Percentiles rank a stretch among this genome's conserved stretches.
Conservation (phyloP, 2,888 invertebrate species). For the Hymenopus coronatus region DNA sequence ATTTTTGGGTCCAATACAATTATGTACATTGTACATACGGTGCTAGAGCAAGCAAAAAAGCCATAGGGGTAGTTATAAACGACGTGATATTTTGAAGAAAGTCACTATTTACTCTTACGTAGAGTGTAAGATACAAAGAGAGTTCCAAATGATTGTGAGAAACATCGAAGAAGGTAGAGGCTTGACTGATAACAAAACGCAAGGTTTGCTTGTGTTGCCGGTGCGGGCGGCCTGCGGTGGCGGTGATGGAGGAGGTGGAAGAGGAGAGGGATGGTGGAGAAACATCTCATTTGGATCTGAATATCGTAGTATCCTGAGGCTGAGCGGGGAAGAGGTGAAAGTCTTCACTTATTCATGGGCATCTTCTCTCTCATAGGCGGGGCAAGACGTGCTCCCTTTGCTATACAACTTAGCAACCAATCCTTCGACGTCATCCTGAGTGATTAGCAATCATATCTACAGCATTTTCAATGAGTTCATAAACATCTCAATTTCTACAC, state of each 20-base stretch:
- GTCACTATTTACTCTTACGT: too few relatives aligned
- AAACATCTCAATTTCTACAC: too few relatives aligned
- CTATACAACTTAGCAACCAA: conserved; percentile 11
- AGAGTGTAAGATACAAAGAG: background rate
- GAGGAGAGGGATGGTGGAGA: background rate
- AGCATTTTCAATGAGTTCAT: too few relatives aligned
- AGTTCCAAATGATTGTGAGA: background rate
- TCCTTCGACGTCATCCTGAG: background rate
- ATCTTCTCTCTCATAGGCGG: conserved; percentile 11
- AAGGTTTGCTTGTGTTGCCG: background rate
- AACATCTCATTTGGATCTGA: conserved; percentile 27
- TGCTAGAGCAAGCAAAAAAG: too few relatives aligned
- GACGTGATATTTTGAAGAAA: too few relatives aligned
- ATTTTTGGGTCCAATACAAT: too few relatives aligned
- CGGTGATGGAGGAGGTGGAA: background rate
- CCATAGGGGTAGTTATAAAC: too few relatives aligned
- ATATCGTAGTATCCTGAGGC: conserved; percentile 12
- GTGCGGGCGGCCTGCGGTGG: background rate
- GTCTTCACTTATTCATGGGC: conserved; percentile 28
- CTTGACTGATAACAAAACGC: background rate
- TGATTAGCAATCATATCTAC: background rate
- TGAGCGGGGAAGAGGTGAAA: conserved; percentile 9
- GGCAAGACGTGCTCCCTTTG: background rate
- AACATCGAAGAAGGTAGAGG: background rate
- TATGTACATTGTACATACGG: too few relatives aligned